Evolutionary conservation across 2,113 vertebrate species (phyloP).

Genomic region (Oxygymnocypris stewartii): DNA sequence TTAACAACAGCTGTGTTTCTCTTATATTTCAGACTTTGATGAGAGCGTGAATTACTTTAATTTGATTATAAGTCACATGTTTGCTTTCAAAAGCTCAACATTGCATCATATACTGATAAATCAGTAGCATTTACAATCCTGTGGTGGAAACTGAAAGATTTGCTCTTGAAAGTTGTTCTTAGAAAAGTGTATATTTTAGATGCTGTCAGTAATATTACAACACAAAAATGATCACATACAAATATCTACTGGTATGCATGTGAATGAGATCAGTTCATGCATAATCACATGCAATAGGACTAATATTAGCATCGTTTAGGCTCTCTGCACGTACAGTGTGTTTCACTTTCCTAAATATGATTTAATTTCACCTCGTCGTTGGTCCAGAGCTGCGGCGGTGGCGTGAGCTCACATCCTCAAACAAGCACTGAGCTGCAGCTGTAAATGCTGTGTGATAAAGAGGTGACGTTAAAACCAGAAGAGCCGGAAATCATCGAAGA

Average conservation of each 20-base stretch:
- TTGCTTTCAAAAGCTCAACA: not conserved
- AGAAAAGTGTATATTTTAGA: not conserved
- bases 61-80: not conserved
- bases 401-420: not conserved
- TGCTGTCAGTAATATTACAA: not conserved
- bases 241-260: not conserved
- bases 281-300: not conserved
- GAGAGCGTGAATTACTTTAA: not conserved
- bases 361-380: not conserved
- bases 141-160: not conserved
- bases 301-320: not conserved
- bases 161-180: not conserved
- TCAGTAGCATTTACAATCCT: not conserved
- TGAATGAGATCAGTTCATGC: not conserved
- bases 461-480: conserved; percentile 20
- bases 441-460: not conserved
- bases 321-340: not conserved
- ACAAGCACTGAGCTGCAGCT: not conserved
- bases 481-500: not conserved
- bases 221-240: not conserved
- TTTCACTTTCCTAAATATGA: conserved; percentile 6
- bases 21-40: not conserved
- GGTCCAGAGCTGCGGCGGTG: not conserved
- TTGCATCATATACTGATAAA: not conserved
- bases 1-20: not conserved